Evolutionary conservation across 2,888 invertebrate species (phyloP).

Genomic region (Apoderus coryli): DNA sequence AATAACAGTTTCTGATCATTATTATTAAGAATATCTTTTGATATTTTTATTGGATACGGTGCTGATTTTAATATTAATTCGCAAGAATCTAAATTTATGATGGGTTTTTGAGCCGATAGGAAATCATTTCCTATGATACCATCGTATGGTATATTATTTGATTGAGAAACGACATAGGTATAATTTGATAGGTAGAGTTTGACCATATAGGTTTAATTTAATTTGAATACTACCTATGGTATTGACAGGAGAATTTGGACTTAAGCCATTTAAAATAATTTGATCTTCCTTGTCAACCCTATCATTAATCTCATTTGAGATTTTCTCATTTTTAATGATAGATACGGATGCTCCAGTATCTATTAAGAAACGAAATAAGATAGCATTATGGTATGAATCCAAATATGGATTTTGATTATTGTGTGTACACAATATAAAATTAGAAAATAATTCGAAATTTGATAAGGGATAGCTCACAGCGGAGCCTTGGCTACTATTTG

Average conservation of each 20-base stretch:
- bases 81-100: slow-evolving; percentile 14
- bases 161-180: slow-evolving; percentile 9
- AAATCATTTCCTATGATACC: slow-evolving; percentile 18
- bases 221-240: slow-evolving; percentile 11
- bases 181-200: slow-evolving; percentile 10
- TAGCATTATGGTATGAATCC: not conserved
- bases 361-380: slow-evolving; percentile 13
- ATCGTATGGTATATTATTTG: slow-evolving; percentile 13
- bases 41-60: too few relatives aligned
- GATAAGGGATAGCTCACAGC: too few relatives aligned
- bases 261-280: slow-evolving; percentile 8
- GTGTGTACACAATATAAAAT: too few relatives aligned
- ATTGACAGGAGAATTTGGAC: slow-evolving; percentile 9
- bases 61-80: too few relatives aligned
- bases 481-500: too few relatives aligned
- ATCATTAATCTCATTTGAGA: slow-evolving; percentile 4
- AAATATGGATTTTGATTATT: not conserved
- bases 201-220: slow-evolving; percentile 5
- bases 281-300: slow-evolving; percentile 3
- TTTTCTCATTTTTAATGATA: slow-evolving; percentile 14
- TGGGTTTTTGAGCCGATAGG: slow-evolving; percentile 11
- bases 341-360: slow-evolving; percentile 17
- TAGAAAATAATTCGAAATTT: too few relatives aligned
- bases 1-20: slow-evolving; percentile 16
- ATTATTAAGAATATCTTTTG: too few relatives aligned